phyloP scores from a whole-genome alignment of 2,888 invertebrate genomes.

The Phaedon cochleariae region DNA sequence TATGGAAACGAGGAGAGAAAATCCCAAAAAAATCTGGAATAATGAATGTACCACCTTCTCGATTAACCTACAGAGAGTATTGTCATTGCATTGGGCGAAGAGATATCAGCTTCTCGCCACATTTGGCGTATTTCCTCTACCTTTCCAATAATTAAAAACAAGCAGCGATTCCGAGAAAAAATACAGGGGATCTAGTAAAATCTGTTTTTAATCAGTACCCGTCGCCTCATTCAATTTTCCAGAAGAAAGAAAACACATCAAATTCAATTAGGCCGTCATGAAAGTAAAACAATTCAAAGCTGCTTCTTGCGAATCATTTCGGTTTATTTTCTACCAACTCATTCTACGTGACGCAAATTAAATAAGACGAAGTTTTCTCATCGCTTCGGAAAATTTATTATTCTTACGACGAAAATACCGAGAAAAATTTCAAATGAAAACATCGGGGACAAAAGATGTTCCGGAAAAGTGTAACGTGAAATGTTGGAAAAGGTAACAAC shows the following conservation, averaged over 20 bases:
- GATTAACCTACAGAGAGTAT: too few relatives aligned
- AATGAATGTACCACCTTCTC: too few relatives aligned
- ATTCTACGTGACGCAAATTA: conserved; percentile 3
- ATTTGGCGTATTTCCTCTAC: too few relatives aligned
- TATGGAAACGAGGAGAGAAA: too few relatives aligned
- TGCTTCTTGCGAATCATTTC: background rate
- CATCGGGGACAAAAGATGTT: background rate
- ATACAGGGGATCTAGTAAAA: background rate
- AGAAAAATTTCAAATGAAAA: background rate
- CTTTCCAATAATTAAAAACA: too few relatives aligned
- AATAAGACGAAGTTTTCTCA: conserved; percentile 16
- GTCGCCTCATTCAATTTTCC: background rate
- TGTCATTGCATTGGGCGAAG: too few relatives aligned
- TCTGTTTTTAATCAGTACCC: background rate
- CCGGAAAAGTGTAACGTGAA: background rate
- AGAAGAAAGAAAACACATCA: background rate
- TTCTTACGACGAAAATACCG: conserved; percentile 3
- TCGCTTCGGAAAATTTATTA: conserved; percentile 6
- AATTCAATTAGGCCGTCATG: background rate
- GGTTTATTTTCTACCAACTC: conserved; percentile 4
- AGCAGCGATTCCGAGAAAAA: background rate
- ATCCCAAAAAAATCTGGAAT: too few relatives aligned
- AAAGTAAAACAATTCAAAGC: background rate
- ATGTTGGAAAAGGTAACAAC: background rate
- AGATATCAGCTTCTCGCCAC: too few relatives aligned